Evolutionary conservation across 2,888 invertebrate species (phyloP).

Genomic region (Thymelicus lineola): DNA sequence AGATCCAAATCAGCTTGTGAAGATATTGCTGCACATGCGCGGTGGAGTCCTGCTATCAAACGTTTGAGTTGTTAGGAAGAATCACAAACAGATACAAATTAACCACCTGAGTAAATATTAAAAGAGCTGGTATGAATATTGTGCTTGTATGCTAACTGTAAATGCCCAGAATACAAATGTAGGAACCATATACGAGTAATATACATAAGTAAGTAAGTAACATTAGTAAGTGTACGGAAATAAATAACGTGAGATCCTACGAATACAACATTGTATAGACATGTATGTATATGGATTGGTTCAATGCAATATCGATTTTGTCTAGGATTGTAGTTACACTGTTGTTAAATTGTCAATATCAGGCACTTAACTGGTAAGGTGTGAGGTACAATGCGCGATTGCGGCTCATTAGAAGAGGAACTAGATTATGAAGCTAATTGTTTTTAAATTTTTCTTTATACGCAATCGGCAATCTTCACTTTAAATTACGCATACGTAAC

Average conservation of each 20-base stretch:
- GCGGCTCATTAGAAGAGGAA: too few relatives aligned
- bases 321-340: constrained; percentile 7
- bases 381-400: too few relatives aligned
- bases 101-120: constrained; percentile 23
- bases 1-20: constrained; percentile 45
- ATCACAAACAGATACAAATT: constrained; percentile 32
- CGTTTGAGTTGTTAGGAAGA: constrained; percentile 49
- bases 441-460: too few relatives aligned
- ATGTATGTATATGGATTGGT: neutral
- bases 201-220: neutral
- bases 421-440: too few relatives aligned
- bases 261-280: too few relatives aligned
- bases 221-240: too few relatives aligned
- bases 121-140: neutral
- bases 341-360: neutral
- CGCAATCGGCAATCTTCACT: too few relatives aligned
- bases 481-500: too few relatives aligned
- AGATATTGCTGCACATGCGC: constrained; percentile 60
- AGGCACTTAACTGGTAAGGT: too few relatives aligned
- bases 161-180: neutral
- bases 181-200: neutral
- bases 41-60: constrained; percentile 51
- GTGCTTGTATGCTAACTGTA: neutral
- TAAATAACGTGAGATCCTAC: too few relatives aligned
- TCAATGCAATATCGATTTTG: constrained; percentile 27